Percentiles rank a stretch among this genome's conserved stretches.
phyloP scores from a whole-genome alignment of 2,888 invertebrate genomes.

The Ophion ventricosus region DNA sequence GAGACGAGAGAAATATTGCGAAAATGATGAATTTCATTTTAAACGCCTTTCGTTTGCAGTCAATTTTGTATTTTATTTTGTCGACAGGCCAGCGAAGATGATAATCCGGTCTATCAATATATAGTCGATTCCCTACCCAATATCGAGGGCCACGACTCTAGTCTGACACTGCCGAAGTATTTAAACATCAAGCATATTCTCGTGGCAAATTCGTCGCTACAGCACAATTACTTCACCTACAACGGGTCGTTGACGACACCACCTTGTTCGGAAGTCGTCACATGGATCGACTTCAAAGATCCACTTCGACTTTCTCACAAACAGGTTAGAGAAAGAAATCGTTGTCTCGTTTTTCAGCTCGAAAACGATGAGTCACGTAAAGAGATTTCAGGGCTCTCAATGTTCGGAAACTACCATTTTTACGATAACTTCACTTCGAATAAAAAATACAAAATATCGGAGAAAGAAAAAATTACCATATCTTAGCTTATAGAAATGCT shows the following conservation, averaged over 20 bases:
- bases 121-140: conserved; percentile 85
- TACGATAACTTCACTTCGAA: background rate
- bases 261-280: conserved; percentile 93
- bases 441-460: too few species aligned
- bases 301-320: conserved; percentile 88
- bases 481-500: too few species aligned
- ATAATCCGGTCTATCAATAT: conserved; percentile 74
- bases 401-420: background rate
- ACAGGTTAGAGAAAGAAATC: conserved; percentile 84
- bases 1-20: background rate
- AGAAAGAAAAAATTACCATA: too few species aligned
- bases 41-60: background rate
- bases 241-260: conserved; percentile 94
- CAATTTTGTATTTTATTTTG: conserved; percentile 49
- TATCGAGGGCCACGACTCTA: conserved; percentile 85
- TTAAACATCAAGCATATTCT: conserved; percentile 86
- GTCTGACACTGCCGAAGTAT: conserved; percentile 84
- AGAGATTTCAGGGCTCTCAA: background rate
- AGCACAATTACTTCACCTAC: conserved; percentile 91
- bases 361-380: background rate
- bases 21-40: background rate
- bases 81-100: conserved; percentile 75
- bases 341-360: background rate
- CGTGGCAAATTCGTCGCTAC: conserved; percentile 63
- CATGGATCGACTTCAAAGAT: conserved; percentile 92